A percentile compares a stretch with the other conserved stretches of the same genome.
Evolutionary conservation across 1,140 invertebrate genomes (phyloP).

Genomic region (Aplysia californica): DNA sequence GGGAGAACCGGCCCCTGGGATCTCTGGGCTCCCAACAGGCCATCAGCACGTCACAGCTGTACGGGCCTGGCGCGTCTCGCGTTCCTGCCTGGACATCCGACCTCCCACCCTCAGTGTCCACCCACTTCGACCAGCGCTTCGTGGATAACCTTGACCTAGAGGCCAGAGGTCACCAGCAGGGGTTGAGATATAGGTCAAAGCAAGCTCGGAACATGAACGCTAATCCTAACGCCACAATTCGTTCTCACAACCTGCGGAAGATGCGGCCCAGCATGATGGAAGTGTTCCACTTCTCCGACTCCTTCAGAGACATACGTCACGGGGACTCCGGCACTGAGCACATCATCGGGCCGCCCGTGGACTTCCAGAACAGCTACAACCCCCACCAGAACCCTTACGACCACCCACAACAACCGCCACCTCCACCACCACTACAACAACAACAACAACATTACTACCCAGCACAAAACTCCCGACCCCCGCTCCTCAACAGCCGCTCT

Average conservation of each 20-base stretch:
- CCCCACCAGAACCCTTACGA: slow-evolving; percentile 1
- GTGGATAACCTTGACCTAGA: slow-evolving; percentile 43
- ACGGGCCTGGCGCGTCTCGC: slow-evolving; percentile 27
- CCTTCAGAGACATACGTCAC: slow-evolving; percentile 41
- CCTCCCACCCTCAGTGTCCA: neutral
- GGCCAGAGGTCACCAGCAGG: slow-evolving; percentile 19
- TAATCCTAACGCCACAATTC: slow-evolving; percentile 56
- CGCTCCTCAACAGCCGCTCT: neutral
- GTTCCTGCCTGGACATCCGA: slow-evolving; percentile 23
- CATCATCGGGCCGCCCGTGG: neutral
- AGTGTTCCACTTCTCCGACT: slow-evolving; percentile 48
- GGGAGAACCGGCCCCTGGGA: neutral
- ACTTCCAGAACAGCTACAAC: neutral
- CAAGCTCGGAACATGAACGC: slow-evolving; percentile 35
- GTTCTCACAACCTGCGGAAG: slow-evolving; percentile 54
- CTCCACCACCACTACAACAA: no score
- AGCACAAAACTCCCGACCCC: neutral
- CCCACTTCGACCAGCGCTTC: slow-evolving; percentile 15
- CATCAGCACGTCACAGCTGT: slow-evolving; percentile 37
- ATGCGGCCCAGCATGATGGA: slow-evolving; percentile 42
- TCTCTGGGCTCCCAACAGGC: neutral
- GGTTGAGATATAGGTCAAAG: neutral
- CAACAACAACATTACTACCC: neutral
- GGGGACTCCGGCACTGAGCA: neutral
- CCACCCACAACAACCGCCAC: neutral